Percentiles rank a stretch among this genome's conserved stretches.
phyloP scores from a whole-genome alignment of 1,140 invertebrate genomes.

The Cydia amplana region DNA sequence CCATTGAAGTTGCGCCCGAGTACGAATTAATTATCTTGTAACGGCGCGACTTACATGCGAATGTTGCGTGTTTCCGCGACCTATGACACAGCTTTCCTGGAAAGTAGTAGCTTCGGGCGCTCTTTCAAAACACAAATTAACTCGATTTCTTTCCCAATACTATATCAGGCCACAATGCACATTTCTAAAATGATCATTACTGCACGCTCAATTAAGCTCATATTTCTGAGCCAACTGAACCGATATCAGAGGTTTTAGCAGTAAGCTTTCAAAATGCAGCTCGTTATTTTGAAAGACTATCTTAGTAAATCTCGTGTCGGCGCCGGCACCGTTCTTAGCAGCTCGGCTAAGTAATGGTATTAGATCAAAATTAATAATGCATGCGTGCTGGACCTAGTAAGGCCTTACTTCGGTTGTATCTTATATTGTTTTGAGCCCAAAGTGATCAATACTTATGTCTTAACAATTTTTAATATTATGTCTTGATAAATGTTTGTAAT shows the following conservation, averaged over 20 bases:
- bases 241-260: background rate
- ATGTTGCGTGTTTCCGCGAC: constrained; percentile 47
- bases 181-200: background rate
- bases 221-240: background rate
- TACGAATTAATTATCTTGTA: constrained; percentile 58
- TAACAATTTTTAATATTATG: background rate
- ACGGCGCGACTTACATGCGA: constrained; percentile 47
- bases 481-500: background rate
- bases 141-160: background rate
- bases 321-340: constrained; percentile 21
- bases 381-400: background rate
- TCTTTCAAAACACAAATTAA: constrained; percentile 43
- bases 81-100: constrained; percentile 54
- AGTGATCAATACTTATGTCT: background rate
- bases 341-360: constrained; percentile 14
- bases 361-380: constrained; percentile 17
- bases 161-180: background rate
- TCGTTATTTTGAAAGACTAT: constrained; percentile 56
- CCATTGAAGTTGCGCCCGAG: constrained; percentile 41
- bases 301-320: constrained; percentile 37
- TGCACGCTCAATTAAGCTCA: background rate
- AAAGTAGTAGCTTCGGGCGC: constrained; percentile 50
- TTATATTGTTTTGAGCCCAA: background rate
- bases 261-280: constrained; percentile 41
- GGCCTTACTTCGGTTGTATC: background rate